Evolutionary conservation across 2,113 vertebrate species (phyloP), one percentile per base, ranked within the genome.

Genomic region (Peromyscus californicus): DNA sequence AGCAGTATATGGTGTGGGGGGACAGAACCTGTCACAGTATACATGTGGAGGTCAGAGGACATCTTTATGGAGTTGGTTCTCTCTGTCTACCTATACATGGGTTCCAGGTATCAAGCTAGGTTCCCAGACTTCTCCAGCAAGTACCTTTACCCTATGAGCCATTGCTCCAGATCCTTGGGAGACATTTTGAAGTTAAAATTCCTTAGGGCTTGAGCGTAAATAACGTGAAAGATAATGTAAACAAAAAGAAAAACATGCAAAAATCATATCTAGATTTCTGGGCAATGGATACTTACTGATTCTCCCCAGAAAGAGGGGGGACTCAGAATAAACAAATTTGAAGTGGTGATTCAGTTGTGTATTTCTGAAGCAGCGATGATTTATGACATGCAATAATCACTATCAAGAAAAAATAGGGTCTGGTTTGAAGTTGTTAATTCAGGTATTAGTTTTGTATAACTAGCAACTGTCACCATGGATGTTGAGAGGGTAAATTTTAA

Each of bases 381-480:
- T 89, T 92, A 54, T 91, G 33, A 86, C 31, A 76, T 72, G 65
- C 31, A 26, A 82, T n/a, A 89, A 91, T 22, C 39, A 80, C 57
- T 45, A 7, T 45, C 42, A 45, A 17, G 39, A 31, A 69, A 7
- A 93, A 12, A 39, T 61, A 74, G 4, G 11, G 12, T 76, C 65
- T 82, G 59, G 51, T 33, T 54, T 67, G 45, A 74, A 89, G n/a
- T 83, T 42, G 63, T 24, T 91, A 45, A 96, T 91, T 95, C 90
- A 85, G 54, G 26, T 75, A 61, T 33, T 42, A 61, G 59, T 89
- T 96, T 84, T 70, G 31, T 92, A 29, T 84, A 94, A 94, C n/a
- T 88, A 85, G n/a, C 70, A 79, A 69, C 19, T 88, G 79, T 96
- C 93, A 88, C 33, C 33, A 86, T 82, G 42, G n/a, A 63, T 75